Evolutionary conservation across 2,888 invertebrate species (phyloP).

Genomic region (Lasioglossum pauxillum): DNA sequence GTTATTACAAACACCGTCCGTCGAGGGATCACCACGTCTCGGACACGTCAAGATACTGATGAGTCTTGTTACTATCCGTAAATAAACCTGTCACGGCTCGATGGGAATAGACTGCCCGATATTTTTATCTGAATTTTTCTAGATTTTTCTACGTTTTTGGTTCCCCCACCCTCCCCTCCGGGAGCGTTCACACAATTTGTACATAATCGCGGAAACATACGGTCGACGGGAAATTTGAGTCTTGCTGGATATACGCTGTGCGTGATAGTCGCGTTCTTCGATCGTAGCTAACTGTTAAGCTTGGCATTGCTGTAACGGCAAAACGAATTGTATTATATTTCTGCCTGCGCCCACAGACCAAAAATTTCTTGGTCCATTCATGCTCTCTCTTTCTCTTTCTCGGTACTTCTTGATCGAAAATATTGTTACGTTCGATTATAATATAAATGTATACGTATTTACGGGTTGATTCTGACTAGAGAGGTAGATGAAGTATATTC

Average conservation of each 20-base stretch:
- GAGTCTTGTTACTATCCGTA: slow-evolving; percentile 68
- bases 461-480: background rate
- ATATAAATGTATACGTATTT: background rate
- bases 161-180: background rate
- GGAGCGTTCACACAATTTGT: background rate
- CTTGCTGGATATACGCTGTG: background rate
- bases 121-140: slow-evolving; percentile 2
- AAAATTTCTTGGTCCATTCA: background rate
- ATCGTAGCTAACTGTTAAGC: background rate
- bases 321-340: background rate
- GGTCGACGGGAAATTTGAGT: background rate
- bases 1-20: slow-evolving; percentile 83
- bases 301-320: background rate
- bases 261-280: background rate
- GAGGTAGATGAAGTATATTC: slow-evolving; percentile 54
- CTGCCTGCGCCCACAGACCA: background rate
- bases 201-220: background rate
- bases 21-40: slow-evolving; percentile 81
- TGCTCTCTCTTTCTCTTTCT: background rate
- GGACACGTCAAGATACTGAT: slow-evolving; percentile 81
- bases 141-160: background rate
- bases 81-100: slow-evolving; percentile 62
- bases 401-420: background rate
- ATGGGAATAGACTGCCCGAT: slow-evolving; percentile 62
- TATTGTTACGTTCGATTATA: background rate